These are phyloP conservation scores for Siderastrea radians DNA, from an alignment of 92 coral and sea anemone species.

Conservation along the genomic window DNA sequence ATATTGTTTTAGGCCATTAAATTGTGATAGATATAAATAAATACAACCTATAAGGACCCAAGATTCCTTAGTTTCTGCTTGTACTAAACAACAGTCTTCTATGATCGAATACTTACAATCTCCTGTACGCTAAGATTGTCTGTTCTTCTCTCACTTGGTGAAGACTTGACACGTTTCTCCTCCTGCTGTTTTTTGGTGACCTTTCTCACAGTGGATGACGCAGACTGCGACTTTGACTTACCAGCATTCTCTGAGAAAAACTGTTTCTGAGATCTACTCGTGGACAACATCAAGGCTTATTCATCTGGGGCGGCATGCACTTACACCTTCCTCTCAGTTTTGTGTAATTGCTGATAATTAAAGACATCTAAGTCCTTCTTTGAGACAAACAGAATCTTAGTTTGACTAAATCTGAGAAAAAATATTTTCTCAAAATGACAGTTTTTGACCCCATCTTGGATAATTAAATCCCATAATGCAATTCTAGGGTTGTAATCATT, in stretches of 20 bases:
- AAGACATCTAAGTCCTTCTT: neutral
- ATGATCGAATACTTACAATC: conserved; percentile 23
- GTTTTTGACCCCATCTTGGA: conserved; percentile 71
- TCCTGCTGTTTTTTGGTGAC: neutral
- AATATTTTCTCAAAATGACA: conserved; percentile 7
- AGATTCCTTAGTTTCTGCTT: no score
- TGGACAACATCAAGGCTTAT: conserved; percentile 42
- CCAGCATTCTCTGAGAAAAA: conserved; percentile 5
- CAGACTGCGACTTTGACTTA: conserved; percentile 29
- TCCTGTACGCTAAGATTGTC: conserved; percentile 24
- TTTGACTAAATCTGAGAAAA: neutral
- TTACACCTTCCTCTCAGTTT: neutral
- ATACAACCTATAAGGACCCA: no score
- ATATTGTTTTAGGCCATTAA: no score
- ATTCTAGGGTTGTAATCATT: neutral
- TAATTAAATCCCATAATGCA: conserved; percentile 24
- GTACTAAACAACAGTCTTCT: no score
- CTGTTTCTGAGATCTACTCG: conserved; percentile 33
- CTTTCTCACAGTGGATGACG: conserved; percentile 18
- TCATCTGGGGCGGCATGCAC: neutral
- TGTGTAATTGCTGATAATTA: neutral
- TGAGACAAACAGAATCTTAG: neutral
- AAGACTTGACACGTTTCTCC: conserved; percentile 43
- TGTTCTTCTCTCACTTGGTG: conserved; percentile 23
- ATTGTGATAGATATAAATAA: no score